Percentiles rank a stretch among this genome's conserved stretches.
Evolutionary conservation across 2,113 vertebrate species (phyloP).

Genomic region (Mormoops blainvillei): DNA sequence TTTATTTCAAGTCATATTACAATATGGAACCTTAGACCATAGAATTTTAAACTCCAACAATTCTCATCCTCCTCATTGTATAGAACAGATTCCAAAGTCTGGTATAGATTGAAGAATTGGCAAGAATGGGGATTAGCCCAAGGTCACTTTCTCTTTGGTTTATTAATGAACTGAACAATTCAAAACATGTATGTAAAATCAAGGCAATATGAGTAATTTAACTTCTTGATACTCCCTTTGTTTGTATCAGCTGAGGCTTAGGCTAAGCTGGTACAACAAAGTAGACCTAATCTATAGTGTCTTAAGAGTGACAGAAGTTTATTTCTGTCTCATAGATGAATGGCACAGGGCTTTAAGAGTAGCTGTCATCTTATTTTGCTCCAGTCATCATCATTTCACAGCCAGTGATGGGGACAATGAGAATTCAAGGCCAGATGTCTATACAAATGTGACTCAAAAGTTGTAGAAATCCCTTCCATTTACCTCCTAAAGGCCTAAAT

Average conservation of each 20-base stretch:
- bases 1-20: neutral
- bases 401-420: neutral
- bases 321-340: neutral
- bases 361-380: neutral
- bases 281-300: neutral
- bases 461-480: neutral
- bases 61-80: neutral
- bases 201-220: neutral
- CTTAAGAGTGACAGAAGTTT: neutral
- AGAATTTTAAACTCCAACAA: neutral
- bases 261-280: neutral
- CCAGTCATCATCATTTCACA: neutral
- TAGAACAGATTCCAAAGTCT: neutral
- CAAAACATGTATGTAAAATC: neutral
- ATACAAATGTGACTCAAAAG: neutral
- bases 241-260: neutral
- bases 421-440: neutral
- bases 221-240: neutral
- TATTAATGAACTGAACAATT: neutral
- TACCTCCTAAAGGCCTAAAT: neutral
- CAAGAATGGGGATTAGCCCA: neutral
- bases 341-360: neutral
- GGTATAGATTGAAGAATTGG: neutral
- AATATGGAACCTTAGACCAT: neutral
- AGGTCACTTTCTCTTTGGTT: neutral